Conservation (phyloP, 2,888 invertebrate species). For the Spialia ferax region DNA sequence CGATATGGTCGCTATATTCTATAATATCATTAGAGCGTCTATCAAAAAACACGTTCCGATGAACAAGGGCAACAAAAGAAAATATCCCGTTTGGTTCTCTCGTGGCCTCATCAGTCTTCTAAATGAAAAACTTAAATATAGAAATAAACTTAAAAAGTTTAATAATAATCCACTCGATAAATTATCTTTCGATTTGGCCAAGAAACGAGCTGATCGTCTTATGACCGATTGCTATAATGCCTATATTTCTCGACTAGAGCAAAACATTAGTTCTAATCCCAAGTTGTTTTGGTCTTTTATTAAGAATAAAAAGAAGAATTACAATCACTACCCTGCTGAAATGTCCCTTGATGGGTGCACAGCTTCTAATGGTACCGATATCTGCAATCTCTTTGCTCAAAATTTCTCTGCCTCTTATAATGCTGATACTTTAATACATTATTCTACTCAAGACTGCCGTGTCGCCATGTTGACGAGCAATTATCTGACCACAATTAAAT, state of each 20-base stretch:
- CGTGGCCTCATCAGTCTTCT: neutral
- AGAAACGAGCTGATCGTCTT: neutral
- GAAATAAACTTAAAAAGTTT: neutral
- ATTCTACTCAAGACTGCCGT: neutral
- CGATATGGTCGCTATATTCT: neutral
- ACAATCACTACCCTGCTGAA: neutral
- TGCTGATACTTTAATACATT: neutral
- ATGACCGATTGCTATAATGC: neutral
- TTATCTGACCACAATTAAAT: neutral
- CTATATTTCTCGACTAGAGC: neutral
- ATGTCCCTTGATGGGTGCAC: neutral
- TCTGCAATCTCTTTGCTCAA: neutral
- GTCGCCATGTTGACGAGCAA: neutral
- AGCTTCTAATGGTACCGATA: neutral
- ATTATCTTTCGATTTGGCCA: neutral
- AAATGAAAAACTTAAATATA: neutral
- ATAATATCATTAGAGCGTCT: neutral
- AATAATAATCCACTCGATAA: neutral
- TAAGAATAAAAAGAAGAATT: neutral
- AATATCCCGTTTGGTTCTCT: neutral
- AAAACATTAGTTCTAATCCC: neutral
- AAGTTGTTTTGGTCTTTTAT: neutral
- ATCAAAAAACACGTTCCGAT: neutral
- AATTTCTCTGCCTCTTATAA: neutral
- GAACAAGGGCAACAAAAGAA: neutral